These are phyloP conservation scores for Hetaerina americana DNA, from an alignment of 1,140 invertebrate genomes.

Conservation along the genomic window DNA sequence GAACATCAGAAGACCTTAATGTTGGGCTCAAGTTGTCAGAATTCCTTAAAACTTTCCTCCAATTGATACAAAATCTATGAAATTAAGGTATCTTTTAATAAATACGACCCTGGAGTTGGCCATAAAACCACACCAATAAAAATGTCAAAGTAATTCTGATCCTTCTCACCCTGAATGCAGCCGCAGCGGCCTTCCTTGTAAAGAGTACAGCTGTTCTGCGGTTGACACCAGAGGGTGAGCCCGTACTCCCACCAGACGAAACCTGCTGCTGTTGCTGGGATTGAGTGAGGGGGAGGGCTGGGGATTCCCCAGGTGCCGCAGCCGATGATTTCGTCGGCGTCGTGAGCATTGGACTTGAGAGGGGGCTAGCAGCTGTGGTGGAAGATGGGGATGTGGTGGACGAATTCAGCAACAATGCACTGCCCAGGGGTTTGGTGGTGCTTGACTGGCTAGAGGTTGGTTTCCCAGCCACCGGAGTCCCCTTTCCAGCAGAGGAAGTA, in stretches of 20 bases:
- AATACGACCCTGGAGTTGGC: neutral
- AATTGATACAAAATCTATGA: neutral
- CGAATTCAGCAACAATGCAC: too few species aligned
- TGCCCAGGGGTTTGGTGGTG: neutral
- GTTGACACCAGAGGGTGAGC: slow-evolving; percentile 50
- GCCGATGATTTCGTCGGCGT: slow-evolving; percentile 1
- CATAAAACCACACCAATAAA: neutral
- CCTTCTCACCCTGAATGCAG: slow-evolving; percentile 22
- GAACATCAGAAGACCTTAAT: too few species aligned
- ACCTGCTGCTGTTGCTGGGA: slow-evolving; percentile 23
- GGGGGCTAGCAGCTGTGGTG: neutral
- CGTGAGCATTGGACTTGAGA: neutral
- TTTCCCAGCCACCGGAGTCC: neutral
- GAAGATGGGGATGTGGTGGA: neutral
- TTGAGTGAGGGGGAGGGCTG: neutral
- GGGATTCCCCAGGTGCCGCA: slow-evolving; percentile 11
- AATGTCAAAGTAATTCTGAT: too few species aligned
- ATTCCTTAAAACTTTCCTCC: too few species aligned
- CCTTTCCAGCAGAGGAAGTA: neutral
- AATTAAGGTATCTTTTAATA: neutral
- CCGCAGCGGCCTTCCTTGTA: slow-evolving; percentile 52
- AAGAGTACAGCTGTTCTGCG: slow-evolving; percentile 70
- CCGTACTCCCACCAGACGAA: slow-evolving; percentile 17
- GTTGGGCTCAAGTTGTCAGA: too few species aligned
- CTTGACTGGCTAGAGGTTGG: neutral